These are phyloP conservation scores for Amphipyra berbera DNA, from an alignment of 2,888 invertebrate species.

Conservation along the genomic window DNA sequence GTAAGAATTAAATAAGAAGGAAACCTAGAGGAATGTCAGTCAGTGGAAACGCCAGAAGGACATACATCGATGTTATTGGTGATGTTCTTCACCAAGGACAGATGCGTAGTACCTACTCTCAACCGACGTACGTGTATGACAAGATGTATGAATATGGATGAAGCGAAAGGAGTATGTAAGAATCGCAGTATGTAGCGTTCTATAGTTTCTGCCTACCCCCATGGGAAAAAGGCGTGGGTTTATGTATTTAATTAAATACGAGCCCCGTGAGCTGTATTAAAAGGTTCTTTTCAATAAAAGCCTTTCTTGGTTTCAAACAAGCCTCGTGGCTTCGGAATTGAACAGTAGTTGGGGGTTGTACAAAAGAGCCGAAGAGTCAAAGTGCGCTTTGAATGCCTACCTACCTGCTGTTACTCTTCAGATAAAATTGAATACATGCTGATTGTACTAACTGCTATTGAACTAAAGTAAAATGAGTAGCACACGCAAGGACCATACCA, in stretches of 20 bases:
- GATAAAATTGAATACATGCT: slow-evolving; percentile 7
- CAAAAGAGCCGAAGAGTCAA: slow-evolving; percentile 36
- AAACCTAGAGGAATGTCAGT: no score
- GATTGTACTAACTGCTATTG: background rate
- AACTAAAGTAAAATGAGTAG: background rate
- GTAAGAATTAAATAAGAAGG: slow-evolving; percentile 32
- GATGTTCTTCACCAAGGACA: no score
- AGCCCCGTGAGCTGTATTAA: slow-evolving; percentile 12
- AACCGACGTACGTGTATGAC: no score
- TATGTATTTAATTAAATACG: no score
- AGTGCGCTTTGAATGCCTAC: slow-evolving; percentile 24
- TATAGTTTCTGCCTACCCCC: no score
- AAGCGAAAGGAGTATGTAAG: no score
- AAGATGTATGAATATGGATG: no score
- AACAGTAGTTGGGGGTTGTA: slow-evolving; percentile 17
- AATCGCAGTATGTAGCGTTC: no score
- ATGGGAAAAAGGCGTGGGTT: no score
- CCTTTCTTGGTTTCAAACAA: slow-evolving; percentile 46
- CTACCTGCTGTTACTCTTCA: slow-evolving; percentile 2
- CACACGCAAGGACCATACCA: background rate
- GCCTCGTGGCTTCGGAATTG: slow-evolving; percentile 15
- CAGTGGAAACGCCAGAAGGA: no score
- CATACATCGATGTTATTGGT: no score
- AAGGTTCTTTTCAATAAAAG: slow-evolving; percentile 20
- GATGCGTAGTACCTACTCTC: no score